Conservation (phyloP, 23 tunicate genomes). For the Corella eumyota region DNA sequence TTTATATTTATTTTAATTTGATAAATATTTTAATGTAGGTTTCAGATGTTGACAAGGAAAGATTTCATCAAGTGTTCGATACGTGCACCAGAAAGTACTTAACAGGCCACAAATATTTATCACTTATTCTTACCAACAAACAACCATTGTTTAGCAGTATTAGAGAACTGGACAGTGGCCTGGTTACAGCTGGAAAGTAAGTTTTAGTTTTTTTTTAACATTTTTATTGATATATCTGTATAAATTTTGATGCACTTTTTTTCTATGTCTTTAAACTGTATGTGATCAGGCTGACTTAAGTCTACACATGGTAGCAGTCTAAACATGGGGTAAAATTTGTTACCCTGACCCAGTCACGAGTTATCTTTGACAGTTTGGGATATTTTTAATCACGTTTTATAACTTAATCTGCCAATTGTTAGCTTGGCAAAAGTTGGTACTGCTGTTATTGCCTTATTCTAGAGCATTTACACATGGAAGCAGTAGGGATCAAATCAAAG, state of each 20-base stretch:
- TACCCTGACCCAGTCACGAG: too few species aligned
- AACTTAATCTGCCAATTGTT: too few species aligned
- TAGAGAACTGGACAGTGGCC: slow-evolving; percentile 76
- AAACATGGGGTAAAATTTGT: too few species aligned
- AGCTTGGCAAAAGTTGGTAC: too few species aligned
- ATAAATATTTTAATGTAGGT: slow-evolving; percentile 38
- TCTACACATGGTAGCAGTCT: too few species aligned
- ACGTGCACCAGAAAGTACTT: slow-evolving; percentile 62
- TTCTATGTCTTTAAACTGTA: background rate
- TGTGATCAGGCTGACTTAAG: too few species aligned
- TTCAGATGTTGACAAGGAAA: slow-evolving; percentile 63
- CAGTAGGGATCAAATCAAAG: too few species aligned
- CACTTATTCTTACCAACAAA: slow-evolving; percentile 25
- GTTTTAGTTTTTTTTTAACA: background rate
- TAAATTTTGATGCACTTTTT: background rate
- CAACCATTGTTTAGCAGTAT: slow-evolving; percentile 78
- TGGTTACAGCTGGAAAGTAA: slow-evolving; percentile 83
- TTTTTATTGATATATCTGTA: background rate
- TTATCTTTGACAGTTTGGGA: too few species aligned
- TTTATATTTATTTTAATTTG: too few species aligned
- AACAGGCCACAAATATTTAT: slow-evolving; percentile 58
- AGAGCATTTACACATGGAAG: too few species aligned
- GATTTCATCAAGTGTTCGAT: slow-evolving; percentile 63
- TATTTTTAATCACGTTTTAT: too few species aligned
- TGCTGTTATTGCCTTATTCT: too few species aligned